Conservation (phyloP, 2,113 vertebrate species). For the Pygoscelis antarcticus region DNA sequence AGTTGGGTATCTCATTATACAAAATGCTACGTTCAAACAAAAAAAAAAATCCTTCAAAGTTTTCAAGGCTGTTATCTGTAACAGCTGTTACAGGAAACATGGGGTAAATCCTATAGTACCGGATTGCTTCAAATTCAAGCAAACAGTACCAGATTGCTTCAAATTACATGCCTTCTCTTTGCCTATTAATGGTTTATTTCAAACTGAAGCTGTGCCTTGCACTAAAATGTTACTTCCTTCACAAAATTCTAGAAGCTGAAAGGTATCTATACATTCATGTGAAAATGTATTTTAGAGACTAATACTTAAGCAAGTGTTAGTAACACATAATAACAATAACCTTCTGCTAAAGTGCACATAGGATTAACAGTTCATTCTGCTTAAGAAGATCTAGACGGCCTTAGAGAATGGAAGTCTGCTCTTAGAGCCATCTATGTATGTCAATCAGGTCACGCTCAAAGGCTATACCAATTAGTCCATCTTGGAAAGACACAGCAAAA, state of each 20-base stretch:
- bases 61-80: background rate
- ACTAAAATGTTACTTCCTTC: background rate
- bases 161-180: background rate
- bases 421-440: background rate
- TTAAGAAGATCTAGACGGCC: constrained; percentile 9
- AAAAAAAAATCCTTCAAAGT: background rate
- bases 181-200: background rate
- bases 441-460: constrained; percentile 13
- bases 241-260: background rate
- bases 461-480: background rate
- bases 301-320: background rate
- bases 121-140: background rate
- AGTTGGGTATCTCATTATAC: background rate
- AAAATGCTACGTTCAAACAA: background rate
- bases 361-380: constrained; percentile 26
- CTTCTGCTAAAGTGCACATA: constrained; percentile 17
- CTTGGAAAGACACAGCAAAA: background rate
- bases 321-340: constrained; percentile 6
- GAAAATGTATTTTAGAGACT: background rate
- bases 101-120: background rate
- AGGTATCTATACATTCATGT: background rate
- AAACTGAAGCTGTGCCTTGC: background rate
- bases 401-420: constrained; percentile 37
- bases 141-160: background rate
- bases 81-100: background rate